phyloP scores from a whole-genome alignment of 2,797 vertebrate species.

The Myotis pilosus region DNA sequence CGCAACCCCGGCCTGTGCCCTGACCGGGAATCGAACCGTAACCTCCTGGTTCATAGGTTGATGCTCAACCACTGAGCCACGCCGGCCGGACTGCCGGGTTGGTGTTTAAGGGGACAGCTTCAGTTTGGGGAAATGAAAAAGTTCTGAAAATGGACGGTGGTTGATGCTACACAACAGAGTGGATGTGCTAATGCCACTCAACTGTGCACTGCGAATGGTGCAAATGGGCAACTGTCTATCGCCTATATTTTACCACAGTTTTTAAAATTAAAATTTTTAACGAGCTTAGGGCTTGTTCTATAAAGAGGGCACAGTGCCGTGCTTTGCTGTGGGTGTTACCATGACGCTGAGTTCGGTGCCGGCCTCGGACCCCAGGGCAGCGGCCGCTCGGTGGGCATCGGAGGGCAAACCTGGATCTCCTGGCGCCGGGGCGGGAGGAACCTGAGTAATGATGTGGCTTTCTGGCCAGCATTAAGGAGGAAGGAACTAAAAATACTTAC shows the following conservation, averaged over 20 bases:
- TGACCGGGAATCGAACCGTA: too few relatives aligned
- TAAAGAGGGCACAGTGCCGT: neutral
- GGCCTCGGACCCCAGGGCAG: neutral
- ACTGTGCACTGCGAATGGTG: too few relatives aligned
- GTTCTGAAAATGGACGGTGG: accelerated
- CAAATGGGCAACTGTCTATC: neutral
- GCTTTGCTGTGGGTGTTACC: neutral
- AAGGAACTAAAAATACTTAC: constrained; percentile 78
- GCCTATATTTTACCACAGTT: neutral
- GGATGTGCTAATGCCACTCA: neutral
- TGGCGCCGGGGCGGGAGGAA: neutral
- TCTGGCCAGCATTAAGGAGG: constrained; percentile 73
- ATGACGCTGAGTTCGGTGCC: neutral
- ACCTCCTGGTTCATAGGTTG: too few relatives aligned
- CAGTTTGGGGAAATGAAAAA: neutral
- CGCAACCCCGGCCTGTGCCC: too few relatives aligned
- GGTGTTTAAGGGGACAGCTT: neutral
- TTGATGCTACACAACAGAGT: accelerated
- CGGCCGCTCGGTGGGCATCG: neutral
- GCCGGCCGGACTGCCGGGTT: too few relatives aligned
- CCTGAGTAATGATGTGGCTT: constrained; percentile 75
- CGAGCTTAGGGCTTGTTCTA: neutral
- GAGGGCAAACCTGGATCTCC: constrained; percentile 26
- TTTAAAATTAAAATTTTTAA: neutral
- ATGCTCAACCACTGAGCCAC: too few relatives aligned